These are phyloP conservation scores for Heliconius aoede DNA, from an alignment of 2,888 invertebrate genomes.

Conservation along the genomic window DNA sequence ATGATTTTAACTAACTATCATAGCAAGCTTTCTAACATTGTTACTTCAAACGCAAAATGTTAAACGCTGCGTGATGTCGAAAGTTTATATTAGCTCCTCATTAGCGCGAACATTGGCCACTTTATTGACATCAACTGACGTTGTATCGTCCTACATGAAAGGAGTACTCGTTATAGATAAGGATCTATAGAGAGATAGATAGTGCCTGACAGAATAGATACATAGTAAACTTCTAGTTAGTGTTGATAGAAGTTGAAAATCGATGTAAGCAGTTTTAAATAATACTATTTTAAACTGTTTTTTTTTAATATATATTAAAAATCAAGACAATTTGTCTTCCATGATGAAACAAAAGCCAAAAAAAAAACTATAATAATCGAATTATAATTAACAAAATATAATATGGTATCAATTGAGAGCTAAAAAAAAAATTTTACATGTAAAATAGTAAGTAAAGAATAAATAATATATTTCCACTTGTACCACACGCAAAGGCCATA, in stretches of 20 bases:
- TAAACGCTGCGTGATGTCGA: conserved; percentile 25
- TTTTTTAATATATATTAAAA: too few relatives aligned
- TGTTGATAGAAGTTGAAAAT: background rate
- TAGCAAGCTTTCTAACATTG: conserved; percentile 3
- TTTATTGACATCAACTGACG: conserved; percentile 34
- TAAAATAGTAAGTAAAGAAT: background rate
- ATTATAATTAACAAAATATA: too few relatives aligned
- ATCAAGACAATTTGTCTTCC: too few relatives aligned
- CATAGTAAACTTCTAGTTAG: conserved; percentile 5
- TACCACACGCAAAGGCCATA: conserved; percentile 58
- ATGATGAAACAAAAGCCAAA: too few relatives aligned
- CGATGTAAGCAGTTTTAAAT: background rate
- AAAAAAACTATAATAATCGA: background rate
- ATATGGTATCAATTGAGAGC: too few relatives aligned
- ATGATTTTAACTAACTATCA: background rate
- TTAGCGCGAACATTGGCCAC: conserved; percentile 24
- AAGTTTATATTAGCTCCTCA: conserved; percentile 30
- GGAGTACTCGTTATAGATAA: conserved; percentile 36
- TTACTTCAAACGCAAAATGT: conserved; percentile 4
- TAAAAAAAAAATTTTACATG: too few relatives aligned
- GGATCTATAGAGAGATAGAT: conserved; percentile 11
- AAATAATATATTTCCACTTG: conserved; percentile 27
- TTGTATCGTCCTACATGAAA: conserved; percentile 38
- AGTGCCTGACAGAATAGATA: conserved; percentile 23
- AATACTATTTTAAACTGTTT: too few relatives aligned